A percentile compares a stretch with the other conserved stretches of the same genome.
phyloP scores from a whole-genome alignment of 2,113 vertebrate genomes.

The Triplophysa rosa region DNA sequence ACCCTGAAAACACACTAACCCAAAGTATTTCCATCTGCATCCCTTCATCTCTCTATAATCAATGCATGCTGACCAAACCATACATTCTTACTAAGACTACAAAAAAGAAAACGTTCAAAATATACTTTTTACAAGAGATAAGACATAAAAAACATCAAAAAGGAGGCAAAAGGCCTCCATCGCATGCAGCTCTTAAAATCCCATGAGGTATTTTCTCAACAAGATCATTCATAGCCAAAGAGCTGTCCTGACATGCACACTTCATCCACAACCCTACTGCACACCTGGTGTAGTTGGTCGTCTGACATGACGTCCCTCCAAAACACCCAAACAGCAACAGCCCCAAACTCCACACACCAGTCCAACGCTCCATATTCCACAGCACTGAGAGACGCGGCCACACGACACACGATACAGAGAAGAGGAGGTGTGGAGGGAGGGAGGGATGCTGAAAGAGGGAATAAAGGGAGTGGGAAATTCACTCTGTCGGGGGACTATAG shows the following conservation, averaged over 20 bases:
- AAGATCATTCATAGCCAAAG: not conserved
- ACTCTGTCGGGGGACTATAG: constrained; percentile 7
- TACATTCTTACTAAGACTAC: not conserved
- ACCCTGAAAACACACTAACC: not conserved
- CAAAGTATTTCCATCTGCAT: constrained; percentile 6
- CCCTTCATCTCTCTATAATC: not conserved
- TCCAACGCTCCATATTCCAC: constrained; percentile 61
- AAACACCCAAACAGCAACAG: constrained; percentile 62
- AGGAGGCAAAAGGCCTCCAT: not conserved
- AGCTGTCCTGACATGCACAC: constrained; percentile 3
- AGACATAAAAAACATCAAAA: not conserved
- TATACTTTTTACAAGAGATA: not conserved
- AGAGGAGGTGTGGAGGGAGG: constrained; percentile 50
- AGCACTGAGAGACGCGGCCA: constrained; percentile 23
- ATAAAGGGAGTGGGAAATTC: constrained; percentile 34
- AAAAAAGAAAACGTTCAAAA: not conserved
- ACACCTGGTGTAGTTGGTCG: constrained; percentile 70
- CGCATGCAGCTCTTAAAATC: not conserved
- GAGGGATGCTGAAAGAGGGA: constrained; percentile 39
- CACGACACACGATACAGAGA: not conserved
- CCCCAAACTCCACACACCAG: constrained; percentile 58
- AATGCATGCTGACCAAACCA: not conserved
- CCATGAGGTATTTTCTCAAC: not conserved
- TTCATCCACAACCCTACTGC: constrained; percentile 7
- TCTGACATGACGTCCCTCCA: constrained; percentile 61